Percentiles rank a stretch among this genome's conserved stretches.
Conservation (phyloP, 1,140 invertebrate species). For the Scaptomyza graminum region DNA sequence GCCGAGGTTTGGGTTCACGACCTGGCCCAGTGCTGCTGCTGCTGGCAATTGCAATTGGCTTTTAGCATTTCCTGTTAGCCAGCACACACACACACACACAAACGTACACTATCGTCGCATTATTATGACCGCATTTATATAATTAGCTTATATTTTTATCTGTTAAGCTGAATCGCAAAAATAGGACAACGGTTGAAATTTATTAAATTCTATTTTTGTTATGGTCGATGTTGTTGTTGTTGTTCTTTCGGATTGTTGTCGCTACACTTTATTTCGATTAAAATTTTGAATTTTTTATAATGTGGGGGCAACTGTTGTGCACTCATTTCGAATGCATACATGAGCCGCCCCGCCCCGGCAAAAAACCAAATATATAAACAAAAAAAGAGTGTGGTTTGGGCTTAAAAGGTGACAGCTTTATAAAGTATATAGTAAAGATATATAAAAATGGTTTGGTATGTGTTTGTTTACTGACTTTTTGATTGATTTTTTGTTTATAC, state of each 20-base stretch:
- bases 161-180: conserved; percentile 50
- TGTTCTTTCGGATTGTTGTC: conserved; percentile 15
- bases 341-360: neutral
- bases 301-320: conserved; percentile 38
- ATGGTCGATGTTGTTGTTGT: conserved; percentile 13
- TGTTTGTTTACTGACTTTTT: conserved; percentile 55
- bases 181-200: conserved; percentile 6
- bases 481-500: conserved; percentile 80
- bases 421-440: neutral
- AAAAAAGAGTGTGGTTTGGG: neutral
- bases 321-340: conserved; percentile 65
- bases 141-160: conserved; percentile 40
- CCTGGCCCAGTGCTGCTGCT: neutral
- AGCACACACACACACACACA: neutral
- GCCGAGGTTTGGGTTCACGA: neutral
- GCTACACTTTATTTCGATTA: conserved; percentile 79
- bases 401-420: neutral
- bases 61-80: neutral
- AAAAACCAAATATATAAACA: neutral
- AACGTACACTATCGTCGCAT: too few species aligned
- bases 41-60: conserved; percentile 14
- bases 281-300: conserved; percentile 80
- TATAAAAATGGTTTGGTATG: neutral
- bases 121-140: conserved; percentile 28
- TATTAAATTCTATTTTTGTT: conserved; percentile 62